phyloP scores from a whole-genome alignment of 1,140 invertebrate species.

The Telenomus remus region DNA sequence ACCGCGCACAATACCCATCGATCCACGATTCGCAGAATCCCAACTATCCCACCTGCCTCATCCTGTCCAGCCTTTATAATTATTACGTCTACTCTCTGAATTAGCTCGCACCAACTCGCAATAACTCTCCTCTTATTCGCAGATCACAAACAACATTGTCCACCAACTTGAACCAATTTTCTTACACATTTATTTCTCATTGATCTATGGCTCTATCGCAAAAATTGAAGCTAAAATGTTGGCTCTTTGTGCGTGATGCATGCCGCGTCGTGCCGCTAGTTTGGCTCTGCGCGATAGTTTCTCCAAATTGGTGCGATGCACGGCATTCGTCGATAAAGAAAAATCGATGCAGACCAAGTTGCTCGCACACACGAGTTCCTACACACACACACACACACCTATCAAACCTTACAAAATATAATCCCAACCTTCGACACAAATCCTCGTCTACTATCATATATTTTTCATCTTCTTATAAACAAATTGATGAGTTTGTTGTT shows the following conservation, averaged over 20 bases:
- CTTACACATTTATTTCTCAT: not conserved
- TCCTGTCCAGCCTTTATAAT: no score
- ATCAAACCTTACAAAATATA: no score
- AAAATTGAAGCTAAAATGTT: constrained; percentile 31
- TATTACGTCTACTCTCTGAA: no score
- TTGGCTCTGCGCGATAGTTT: constrained; percentile 66
- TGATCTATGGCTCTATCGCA: constrained; percentile 16
- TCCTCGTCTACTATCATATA: no score
- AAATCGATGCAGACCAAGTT: constrained; percentile 59
- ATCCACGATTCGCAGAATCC: constrained; percentile 34
- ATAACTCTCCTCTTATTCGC: no score
- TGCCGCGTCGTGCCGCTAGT: constrained; percentile 33
- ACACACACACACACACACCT: no score
- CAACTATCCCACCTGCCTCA: constrained; percentile 3
- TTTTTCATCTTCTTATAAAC: no score
- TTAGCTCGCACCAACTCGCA: no score
- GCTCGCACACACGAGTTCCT: constrained; percentile 20
- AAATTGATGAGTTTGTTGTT: no score
- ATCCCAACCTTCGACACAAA: no score
- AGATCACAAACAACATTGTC: no score
- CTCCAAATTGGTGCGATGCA: constrained; percentile 70
- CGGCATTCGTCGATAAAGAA: constrained; percentile 64
- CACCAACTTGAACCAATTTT: no score
- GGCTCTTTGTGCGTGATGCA: constrained; percentile 56
- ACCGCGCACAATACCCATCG: constrained; percentile 27